Base-by-base conservation (phyloP, 2,113 vertebrate genomes). In the Dromaius novaehollandiae region DNA sequence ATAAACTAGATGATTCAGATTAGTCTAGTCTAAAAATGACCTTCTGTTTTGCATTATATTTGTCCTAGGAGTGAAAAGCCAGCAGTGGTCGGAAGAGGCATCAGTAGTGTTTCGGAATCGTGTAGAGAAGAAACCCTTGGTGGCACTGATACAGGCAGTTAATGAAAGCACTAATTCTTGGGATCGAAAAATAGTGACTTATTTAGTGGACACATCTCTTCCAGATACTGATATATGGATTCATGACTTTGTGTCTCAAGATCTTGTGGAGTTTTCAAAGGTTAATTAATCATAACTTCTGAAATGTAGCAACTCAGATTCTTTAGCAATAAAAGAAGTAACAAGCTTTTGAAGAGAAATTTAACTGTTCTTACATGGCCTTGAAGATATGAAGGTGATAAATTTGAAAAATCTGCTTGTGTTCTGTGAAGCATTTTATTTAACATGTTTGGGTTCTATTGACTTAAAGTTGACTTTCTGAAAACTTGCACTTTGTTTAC, bases 61-160 rank as follows among this genome's bases (percentile, higher is more conserved):
- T 85, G 26, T 96, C 63, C 82, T 95, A 99, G 99, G 99, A 80
- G 97, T 99, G 81, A 98, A 97, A 46, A 98, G 94, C 76, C 95
- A 82, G 46, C 98, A 98, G 86, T 99, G 99, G 99, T 98, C 99
- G 21, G 99, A 99, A 95, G 99, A 99, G 91, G 98, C 99, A 21
- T 98, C 99, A 2, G 98, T 99, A 97, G 97, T 99, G 17, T 99
- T 99, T 97, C 98, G 99, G 87, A 99, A 99, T 96, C 99, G 99
- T 6, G 99, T 99, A 77, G 99, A 99, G 98, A 98, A 98, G 86
- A 99, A 98, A 81, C 98, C 99, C 1, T 97, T 99, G 92, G 99
- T 99, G 42, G 99, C 99, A 6, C 97, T 98, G 90, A 98, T 99
- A 84, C 98, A 99, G 90, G 90, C 98, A 10, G 96, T 99, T 61